These are phyloP conservation scores for Mallotus villosus DNA, from an alignment of 2,797 vertebrate species.

Conservation along the genomic window DNA sequence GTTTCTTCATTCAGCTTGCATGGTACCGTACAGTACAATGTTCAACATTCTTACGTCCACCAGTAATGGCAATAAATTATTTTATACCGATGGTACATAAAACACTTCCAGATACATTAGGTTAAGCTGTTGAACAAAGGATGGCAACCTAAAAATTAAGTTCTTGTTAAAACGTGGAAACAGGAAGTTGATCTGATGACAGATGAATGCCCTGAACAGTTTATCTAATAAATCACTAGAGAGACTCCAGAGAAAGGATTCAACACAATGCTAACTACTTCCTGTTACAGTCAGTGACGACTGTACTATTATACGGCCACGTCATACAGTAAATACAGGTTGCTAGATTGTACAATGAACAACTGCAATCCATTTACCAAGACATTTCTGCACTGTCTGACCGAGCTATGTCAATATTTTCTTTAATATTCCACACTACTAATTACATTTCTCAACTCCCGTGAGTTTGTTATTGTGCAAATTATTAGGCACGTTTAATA, in stretches of 20 bases:
- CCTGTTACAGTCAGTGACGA: slow-evolving; percentile 36
- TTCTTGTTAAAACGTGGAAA: slow-evolving; percentile 7
- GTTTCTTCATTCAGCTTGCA: background rate
- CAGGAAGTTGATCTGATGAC: slow-evolving; percentile 36
- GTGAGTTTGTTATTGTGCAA: slow-evolving; percentile 23
- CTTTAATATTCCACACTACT: slow-evolving; percentile 1
- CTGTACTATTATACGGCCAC: slow-evolving; percentile 26
- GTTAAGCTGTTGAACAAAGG: background rate
- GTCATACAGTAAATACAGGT: background rate
- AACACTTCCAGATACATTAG: slow-evolving; percentile 5
- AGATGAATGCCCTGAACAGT: slow-evolving; percentile 19
- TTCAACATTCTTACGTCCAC: background rate
- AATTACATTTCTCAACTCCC: slow-evolving; percentile 5
- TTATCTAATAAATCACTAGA: slow-evolving; percentile 23
- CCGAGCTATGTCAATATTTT: background rate
- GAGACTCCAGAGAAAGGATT: background rate
- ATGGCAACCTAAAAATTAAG: background rate
- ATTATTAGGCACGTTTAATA: slow-evolving; percentile 29
- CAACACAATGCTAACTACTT: slow-evolving; percentile 24
- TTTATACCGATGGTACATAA: background rate
- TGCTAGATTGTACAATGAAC: slow-evolving; percentile 2
- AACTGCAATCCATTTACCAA: background rate
- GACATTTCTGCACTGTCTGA: slow-evolving; percentile 2
- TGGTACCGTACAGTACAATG: slow-evolving; percentile 7
- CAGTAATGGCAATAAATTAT: background rate